Evolutionary conservation across 2,797 vertebrate genomes (phyloP).

Genomic region (Silurus aristotelis): DNA sequence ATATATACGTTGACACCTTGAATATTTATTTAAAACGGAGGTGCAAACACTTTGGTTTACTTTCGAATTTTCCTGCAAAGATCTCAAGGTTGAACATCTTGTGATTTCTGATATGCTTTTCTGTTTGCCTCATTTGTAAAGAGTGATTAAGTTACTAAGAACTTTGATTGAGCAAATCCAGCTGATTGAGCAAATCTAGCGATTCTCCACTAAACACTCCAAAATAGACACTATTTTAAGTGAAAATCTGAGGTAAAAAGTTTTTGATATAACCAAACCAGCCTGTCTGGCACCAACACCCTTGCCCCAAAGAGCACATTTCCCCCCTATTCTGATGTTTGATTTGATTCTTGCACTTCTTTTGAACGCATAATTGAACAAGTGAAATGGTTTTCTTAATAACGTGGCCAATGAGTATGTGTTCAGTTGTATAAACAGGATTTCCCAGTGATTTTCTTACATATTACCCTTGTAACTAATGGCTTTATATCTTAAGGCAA

Average conservation of each 20-base stretch:
- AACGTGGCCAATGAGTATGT: not conserved
- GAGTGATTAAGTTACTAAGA: not conserved
- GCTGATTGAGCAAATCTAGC: not conserved
- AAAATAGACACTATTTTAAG: no score
- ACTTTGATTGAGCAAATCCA: not conserved
- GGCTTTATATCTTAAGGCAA: not conserved
- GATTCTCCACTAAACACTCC: not conserved
- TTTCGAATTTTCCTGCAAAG: not conserved
- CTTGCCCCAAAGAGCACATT: no score
- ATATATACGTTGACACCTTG: not conserved
- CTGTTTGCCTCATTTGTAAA: not conserved
- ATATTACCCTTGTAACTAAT: not conserved
- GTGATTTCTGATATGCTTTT: not conserved
- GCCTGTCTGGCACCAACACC: no score
- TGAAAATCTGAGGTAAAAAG: no score
- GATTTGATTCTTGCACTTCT: no score
- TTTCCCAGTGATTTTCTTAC: not conserved
- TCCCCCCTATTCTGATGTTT: no score
- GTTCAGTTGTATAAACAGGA: not conserved
- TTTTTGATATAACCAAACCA: no score
- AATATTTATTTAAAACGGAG: not conserved
- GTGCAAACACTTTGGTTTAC: not conserved
- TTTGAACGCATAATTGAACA: no score
- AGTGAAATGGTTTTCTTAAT: not conserved
- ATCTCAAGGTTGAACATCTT: not conserved